Base-by-base conservation (phyloP, 2,888 invertebrate genomes). In the Euphydryas editha region DNA sequence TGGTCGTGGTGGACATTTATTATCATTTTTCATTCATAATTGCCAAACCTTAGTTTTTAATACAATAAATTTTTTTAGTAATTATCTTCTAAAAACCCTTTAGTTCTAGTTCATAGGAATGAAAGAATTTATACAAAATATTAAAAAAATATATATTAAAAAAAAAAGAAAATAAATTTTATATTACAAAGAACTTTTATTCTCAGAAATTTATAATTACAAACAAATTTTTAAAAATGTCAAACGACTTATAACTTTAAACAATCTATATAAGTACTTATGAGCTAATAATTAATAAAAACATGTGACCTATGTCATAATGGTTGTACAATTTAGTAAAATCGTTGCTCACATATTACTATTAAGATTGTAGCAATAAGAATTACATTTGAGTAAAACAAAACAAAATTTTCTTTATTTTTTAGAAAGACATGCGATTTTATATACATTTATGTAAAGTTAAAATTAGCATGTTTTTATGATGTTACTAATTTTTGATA, bases 401-500 rank as follows among this genome's bases (percentile, higher is more conserved):
- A 49, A 49, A 20, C 13, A 21, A 49, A 21, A 21, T 21, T 17
- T n/a, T 49, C 21, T 11, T 13, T 49, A n/a, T 49, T 21, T 21
- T 46, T 46, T 17, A 46, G 3, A 46, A 10, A 17, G 18, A 17
- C n/a, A 17, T 7, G 10, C 18, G 17, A n/a, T 46, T 17, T 46
- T 46, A 47, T 47, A 5, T 47, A 47, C 47, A 47, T 47, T 47
- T 20, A 39, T 39, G 10, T 30, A 36, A 15, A 17, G n/a, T 17
- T n/a, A 18, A 18, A 24, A 20, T 17, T 13, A 24, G 15, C 20
- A 58, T 13, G 6, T 42, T 30, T 57, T 78, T 3, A 87, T 69
- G 83, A 75, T 69, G 73, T 81, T 69, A 86, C 90, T 87, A 93
- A 93, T 77, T 93, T 83, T 75, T 90, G 87, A 83, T 93, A 91